These are phyloP conservation scores for Streptopelia turtur DNA, from an alignment of 2,797 vertebrate genomes.

Conservation along the genomic window DNA sequence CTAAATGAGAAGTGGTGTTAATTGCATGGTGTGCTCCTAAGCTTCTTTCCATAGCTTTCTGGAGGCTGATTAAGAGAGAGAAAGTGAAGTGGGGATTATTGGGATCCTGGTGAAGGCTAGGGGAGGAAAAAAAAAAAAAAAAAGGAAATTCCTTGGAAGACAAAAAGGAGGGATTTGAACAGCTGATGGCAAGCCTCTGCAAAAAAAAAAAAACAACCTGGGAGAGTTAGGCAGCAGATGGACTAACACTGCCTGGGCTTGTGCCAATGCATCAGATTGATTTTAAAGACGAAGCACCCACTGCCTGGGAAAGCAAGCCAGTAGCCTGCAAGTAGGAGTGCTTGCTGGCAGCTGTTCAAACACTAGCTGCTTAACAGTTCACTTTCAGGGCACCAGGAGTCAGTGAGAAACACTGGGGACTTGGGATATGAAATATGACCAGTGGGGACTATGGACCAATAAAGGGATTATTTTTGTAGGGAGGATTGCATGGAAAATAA, in stretches of 20 bases:
- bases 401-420: slow-evolving; percentile 1
- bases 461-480: neutral
- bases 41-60: slow-evolving; percentile 31
- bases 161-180: slow-evolving; percentile 28
- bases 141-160: slow-evolving; percentile 24
- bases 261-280: slow-evolving; percentile 64
- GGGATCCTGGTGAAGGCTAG: neutral
- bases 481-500: slow-evolving; percentile 7
- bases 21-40: slow-evolving; percentile 12
- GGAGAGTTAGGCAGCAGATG: slow-evolving; percentile 59
- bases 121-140: neutral
- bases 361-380: slow-evolving; percentile 23
- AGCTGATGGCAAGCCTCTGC: slow-evolving; percentile 64
- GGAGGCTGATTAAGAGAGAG: slow-evolving; percentile 41
- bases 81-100: slow-evolving; percentile 48
- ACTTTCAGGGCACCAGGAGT: neutral
- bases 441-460: neutral
- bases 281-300: slow-evolving; percentile 67
- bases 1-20: neutral
- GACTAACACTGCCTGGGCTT: slow-evolving; percentile 51
- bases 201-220: neutral
- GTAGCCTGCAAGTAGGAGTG: slow-evolving; percentile 34
- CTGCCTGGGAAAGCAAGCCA: slow-evolving; percentile 65
- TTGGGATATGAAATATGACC: slow-evolving; percentile 31
- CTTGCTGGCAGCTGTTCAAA: slow-evolving; percentile 68